Evolutionary conservation across 2,113 vertebrate genomes (phyloP), one percentile per base, ranked within the genome.

Genomic region (Macrotus californicus): DNA sequence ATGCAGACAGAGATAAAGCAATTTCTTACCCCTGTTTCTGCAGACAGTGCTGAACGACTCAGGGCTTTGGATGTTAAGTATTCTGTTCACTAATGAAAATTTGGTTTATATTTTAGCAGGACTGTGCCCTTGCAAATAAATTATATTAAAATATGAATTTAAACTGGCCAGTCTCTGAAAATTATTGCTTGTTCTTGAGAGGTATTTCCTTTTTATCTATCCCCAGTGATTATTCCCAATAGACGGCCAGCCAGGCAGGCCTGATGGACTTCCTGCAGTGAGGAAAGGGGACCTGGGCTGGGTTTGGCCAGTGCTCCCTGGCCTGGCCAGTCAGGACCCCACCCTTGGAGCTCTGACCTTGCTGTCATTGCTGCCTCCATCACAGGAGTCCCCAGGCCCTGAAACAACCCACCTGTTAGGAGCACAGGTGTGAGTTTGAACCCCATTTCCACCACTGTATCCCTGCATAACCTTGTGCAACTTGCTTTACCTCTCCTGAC

Each of bases 101-200:
- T 36, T 88, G 73, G 82, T 76, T 93, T 94, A 36, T 66, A 70
- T 89, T 96, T 94, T 80, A 95, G 36, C 87, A 89, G 56, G 61
- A 84, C 83, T 87, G 34, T 56, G 24, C 8, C 10, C 22, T 94
- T 43, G 56, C 50, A 73, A 96, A 95, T 89, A 94, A 94, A 77
- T 88, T 73, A 91, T 96, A 95, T 96, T 93, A 94, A 96, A 94
- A 89, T 88, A 77, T 22, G 31, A 90, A 92, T 86, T 91, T 91
- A 69, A 94, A 86, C 59, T 79, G 48, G 26, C 75, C 50, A 66
- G 79, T 48, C 54, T 66, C 87, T 91, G 89, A 94, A 93, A 95
- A 94, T 43, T 50, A 95, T 83, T 89, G 41, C 72, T 96, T 90
- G 52, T 29, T 86, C 72, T 24, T 66, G n/a, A 79, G 39, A 93